Base-by-base conservation (phyloP, 2,113 vertebrate genomes). In the Syngnathoides biaculeatus region DNA sequence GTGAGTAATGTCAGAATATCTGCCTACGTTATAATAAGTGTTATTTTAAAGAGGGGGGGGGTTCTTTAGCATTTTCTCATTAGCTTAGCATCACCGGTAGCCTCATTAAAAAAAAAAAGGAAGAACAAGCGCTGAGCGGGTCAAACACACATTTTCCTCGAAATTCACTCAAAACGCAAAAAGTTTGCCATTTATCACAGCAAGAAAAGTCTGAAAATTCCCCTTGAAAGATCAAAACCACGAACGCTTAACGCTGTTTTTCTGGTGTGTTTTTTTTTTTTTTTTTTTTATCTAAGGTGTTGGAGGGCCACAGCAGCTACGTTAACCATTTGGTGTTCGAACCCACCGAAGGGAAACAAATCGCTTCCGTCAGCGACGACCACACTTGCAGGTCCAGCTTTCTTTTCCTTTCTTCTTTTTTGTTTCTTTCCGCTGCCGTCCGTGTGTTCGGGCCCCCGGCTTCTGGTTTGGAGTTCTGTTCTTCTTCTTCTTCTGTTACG, bases 361-460 rank as follows among this genome's bases (percentile, higher is more conserved):
- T 99, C 69, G 96, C 96, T 88, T 98, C 95, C 59, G 96, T 98
- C 85, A 95, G 96, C 68, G 97, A 98, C 73, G 96, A 98, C 86
- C 96, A 98, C 91, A 98, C 97, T 78, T 99, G 96, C 93, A 97
- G 97, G 97, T 99, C 91, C 68, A 91, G 82, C 63, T 78, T 14
- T 9, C 72, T 83, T 83, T 73, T 57, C 72, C 72, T 72, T 58
- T 22, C 11, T 20, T 50, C 9, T 17, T 48, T 8, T 50, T 19
- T 65, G 22, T 67, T 12, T 48, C 17, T 64, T 43, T 70, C 56
- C 68, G 66, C 52, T 53, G 53, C 59, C 53, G 57, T 67, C 56
- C 48, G 74, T 48, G 58, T 42, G 47, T 72, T 43, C 20, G 43
- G 71, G 38, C 73, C 78, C 69, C 71, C 52, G 71, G 73, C 72